Evolutionary conservation across 2,888 invertebrate species (phyloP), one percentile per base, ranked within the genome.

Genomic region (Polyploca ridens): DNA sequence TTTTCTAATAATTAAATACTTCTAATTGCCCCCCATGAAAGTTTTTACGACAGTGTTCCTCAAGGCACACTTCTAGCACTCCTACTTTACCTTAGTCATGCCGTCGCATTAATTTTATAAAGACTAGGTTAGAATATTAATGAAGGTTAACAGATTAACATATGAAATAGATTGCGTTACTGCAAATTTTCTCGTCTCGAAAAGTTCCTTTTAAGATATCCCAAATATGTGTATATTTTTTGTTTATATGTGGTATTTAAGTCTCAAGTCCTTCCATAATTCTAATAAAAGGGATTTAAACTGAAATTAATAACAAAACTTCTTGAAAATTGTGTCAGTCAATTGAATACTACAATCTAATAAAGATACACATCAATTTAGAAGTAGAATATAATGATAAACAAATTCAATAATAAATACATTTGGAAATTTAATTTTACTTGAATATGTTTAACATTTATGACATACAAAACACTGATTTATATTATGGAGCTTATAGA

Each of bases 31-130:
- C 73, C 79, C 70, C 73, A 72, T 70, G 70, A 73, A 74, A 72
- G 73, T 70, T 73, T 75, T 72, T 69, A 74, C 69, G 70, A 74
- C 67, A 81, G 90, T 83, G 88, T 87, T 70, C 81, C 86, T 13
- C 88, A 90, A 89, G 91, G 91, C 88, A 90, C 89, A 81, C 84
- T 79, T 70, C 73, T 88, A 88, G 86, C 87, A 86, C 87, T 81
- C 82, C 79, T 80, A 72, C 73, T 70, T 73, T 76, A 75, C 67
- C 66, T 69, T 72, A 69, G 73, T 58, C 65, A 72, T 66, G 67
- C 70, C 69, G 73, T 54, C 59, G 62, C 63, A 63, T 58, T 66
- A 63, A 60, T 61, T 61, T 58, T 27, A 33, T 63, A 65, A 16
- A 38, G 16, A 49, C 62, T 60, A 59, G 4, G 33, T 54, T 54